Conservation (phyloP, 2,797 vertebrate species). For the Psittacula echo region DNA sequence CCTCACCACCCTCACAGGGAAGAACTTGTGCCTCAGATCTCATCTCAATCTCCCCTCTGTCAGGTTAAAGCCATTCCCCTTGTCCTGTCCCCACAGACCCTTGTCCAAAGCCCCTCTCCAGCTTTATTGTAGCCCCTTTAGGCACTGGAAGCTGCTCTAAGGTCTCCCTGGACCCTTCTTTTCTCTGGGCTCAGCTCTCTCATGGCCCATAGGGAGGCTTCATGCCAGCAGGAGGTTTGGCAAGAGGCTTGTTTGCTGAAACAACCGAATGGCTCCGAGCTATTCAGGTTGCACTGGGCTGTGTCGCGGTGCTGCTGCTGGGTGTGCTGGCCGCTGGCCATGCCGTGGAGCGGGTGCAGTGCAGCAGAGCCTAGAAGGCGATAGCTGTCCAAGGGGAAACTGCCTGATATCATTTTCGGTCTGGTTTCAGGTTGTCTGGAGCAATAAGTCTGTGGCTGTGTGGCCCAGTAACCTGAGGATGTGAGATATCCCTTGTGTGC, state of each 20-base stretch:
- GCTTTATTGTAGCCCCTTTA: background rate
- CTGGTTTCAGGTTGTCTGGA: background rate
- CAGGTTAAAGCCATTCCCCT: background rate
- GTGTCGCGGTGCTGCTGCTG: background rate
- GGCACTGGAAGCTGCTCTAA: rapidly evolving
- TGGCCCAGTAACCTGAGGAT: background rate
- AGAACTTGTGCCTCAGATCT: background rate
- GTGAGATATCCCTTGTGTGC: background rate
- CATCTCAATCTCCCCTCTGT: background rate
- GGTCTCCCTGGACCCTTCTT: rapidly evolving
- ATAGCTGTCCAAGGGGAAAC: background rate
- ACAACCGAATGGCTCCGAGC: background rate
- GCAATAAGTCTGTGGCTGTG: rapidly evolving
- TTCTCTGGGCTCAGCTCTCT: background rate
- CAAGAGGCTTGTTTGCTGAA: background rate
- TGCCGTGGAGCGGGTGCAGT: rapidly evolving
- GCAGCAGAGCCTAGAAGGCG: background rate
- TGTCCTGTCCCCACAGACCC: background rate
- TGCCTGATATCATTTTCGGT: background rate
- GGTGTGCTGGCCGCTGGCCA: background rate
- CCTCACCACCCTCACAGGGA: no score
- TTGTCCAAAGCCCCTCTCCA: background rate
- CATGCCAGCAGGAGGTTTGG: background rate
- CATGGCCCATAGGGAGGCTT: background rate
- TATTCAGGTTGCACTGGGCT: background rate